Evolutionary conservation across 2,113 vertebrate genomes (phyloP), one percentile per base, ranked within the genome.

Genomic region (Brachyistius frenatus): DNA sequence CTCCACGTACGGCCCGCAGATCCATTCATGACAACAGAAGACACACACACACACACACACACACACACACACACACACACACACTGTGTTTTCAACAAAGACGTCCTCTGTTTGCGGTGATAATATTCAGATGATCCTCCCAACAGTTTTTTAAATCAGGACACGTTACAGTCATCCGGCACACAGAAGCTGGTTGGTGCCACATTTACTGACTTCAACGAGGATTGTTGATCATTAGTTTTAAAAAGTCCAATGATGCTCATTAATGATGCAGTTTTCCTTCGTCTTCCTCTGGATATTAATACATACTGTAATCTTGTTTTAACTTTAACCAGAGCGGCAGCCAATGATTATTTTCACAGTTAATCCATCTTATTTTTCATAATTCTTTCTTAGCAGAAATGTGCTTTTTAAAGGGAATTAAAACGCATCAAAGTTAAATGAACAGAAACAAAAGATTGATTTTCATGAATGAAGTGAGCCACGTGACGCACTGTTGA

Each of bases 61-160:
- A 46, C 0, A 79, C 61, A 14, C 64, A 73, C 56, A 52, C 69
- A 72, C 70, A 76, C 41, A 50, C 0, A 77, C 58, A 9, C 41
- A 50, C 0, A 77, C 58, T 7, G 56, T 15, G 36, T 30, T 37
- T 63, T 69, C 73, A 30, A 83, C 76, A 85, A 68, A 88, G 79
- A 39, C 2, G 5, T 1, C n/a, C 5, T 54, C n/a, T 63, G 64
- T 70, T 37, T 37, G 68, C 13, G 60, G 35, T 3, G 35, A 6
- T 5, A 44, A 56, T 76, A 35, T 71, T 75, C 32, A 50, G 35
- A 72, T 66, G 23, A 46, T 56, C 57, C 56, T 14, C 57, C 30
- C 32, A n/a, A 6, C 3, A 7, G 16, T 52, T 23, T 1, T 52
- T 52, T 50, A 58, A 23, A 23, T 41, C 62, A 60, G 50, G 55